Conservation (phyloP, 2,797 vertebrate genomes). For the Phoeniculus purpureus region DNA sequence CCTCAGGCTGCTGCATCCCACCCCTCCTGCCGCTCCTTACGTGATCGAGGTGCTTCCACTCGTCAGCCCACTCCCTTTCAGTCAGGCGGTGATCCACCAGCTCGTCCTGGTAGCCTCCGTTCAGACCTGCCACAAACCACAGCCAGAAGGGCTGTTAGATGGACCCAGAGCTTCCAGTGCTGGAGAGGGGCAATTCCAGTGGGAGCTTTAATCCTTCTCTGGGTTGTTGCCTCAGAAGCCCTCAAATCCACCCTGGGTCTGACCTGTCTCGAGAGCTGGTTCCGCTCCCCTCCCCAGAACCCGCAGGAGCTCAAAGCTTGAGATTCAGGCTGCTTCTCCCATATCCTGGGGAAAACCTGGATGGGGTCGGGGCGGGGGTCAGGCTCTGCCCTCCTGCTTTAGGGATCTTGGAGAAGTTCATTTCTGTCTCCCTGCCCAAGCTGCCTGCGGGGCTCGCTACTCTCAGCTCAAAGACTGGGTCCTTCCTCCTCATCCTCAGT, state of each 20-base stretch:
- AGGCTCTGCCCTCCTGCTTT: neutral
- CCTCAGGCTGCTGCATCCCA: neutral
- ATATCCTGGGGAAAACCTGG: no score
- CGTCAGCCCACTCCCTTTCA: constrained; percentile 98
- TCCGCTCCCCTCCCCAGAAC: neutral
- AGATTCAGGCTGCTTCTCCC: neutral
- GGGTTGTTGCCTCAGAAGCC: neutral
- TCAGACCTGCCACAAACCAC: constrained; percentile 82
- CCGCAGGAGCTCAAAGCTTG: neutral
- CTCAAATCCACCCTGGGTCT: neutral
- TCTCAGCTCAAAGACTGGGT: neutral
- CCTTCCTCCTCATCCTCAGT: neutral
- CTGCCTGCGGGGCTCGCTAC: neutral
- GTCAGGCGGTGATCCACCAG: constrained; percentile 97
- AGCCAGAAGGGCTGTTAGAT: neutral
- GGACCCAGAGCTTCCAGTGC: neutral
- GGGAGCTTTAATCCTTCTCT: neutral
- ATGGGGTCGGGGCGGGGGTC: fast-evolving
- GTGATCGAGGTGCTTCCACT: constrained; percentile 99
- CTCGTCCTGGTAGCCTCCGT: constrained; percentile 95
- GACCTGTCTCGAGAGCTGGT: neutral
- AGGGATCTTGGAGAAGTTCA: neutral
- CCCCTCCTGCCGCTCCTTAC: constrained; percentile 79
- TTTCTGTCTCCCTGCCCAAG: neutral
- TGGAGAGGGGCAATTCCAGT: neutral